These are phyloP conservation scores for Panulirus ornatus DNA, from an alignment of 1,140 invertebrate genomes.

Conservation along the genomic window DNA sequence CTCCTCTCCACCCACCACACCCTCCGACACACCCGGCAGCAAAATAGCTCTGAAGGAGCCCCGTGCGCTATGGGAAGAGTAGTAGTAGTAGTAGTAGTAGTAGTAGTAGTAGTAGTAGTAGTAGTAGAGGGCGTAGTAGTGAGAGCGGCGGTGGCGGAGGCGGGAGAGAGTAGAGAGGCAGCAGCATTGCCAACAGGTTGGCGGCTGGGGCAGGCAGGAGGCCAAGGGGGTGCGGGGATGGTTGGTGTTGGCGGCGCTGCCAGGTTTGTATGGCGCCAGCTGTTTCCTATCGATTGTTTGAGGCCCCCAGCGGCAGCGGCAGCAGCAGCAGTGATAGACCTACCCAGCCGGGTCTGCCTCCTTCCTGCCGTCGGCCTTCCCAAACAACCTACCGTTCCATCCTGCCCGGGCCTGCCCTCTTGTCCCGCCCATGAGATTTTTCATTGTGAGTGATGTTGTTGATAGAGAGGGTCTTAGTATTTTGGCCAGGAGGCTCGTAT, in stretches of 20 bases:
- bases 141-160: not conserved
- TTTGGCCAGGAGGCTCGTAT: no score
- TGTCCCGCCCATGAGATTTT: no score
- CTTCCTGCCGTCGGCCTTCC: no score
- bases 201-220: not conserved
- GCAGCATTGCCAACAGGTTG: not conserved
- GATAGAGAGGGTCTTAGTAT: no score
- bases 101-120: not conserved
- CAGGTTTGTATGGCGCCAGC: constrained; percentile 33
- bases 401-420: no score
- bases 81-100: not conserved
- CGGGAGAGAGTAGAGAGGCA: not conserved
- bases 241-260: not conserved
- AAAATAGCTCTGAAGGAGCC: no score
- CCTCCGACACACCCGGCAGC: no score
- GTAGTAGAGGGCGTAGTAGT: not conserved
- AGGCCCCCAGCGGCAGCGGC: no score
- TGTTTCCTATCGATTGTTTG: constrained; percentile 28
- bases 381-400: no score
- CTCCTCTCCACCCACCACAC: no score
- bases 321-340: constrained; percentile 2
- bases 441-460: no score
- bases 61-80: no score
- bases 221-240: not conserved
- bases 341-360: not conserved